phyloP scores from a whole-genome alignment of 2,113 vertebrate genomes.

The Carassius carassius region DNA sequence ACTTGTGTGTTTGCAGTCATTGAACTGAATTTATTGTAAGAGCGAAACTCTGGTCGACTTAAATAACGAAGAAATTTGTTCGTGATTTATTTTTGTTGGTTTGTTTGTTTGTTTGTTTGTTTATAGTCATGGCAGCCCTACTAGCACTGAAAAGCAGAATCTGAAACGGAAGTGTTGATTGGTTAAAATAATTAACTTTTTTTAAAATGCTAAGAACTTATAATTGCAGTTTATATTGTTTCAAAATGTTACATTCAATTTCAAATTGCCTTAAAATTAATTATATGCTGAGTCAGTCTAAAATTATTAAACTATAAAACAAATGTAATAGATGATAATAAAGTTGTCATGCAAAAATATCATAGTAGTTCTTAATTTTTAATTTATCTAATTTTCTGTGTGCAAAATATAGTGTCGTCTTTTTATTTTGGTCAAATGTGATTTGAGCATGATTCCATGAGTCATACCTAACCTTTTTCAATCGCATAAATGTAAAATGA shows the following conservation, averaged over 20 bases:
- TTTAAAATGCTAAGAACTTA: neutral
- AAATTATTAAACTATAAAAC: too few species aligned
- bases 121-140: neutral
- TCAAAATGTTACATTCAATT: neutral
- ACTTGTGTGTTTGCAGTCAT: too few species aligned
- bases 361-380: neutral
- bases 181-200: neutral
- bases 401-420: neutral
- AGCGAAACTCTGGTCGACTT: too few species aligned
- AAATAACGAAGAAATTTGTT: neutral
- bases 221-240: neutral
- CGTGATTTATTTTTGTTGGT: too few species aligned
- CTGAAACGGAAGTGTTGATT: neutral
- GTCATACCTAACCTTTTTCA: too few species aligned
- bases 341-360: neutral
- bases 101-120: too few species aligned
- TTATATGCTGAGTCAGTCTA: neutral
- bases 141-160: neutral
- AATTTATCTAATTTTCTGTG: neutral
- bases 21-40: too few species aligned
- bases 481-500: neutral
- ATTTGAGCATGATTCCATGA: neutral
- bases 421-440: neutral
- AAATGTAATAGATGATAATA: too few species aligned
- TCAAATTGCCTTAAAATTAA: neutral